A percentile compares a stretch with the other conserved stretches of the same genome.
Evolutionary conservation across 2,113 vertebrate genomes (phyloP).

Genomic region (Phainopepla nitens): DNA sequence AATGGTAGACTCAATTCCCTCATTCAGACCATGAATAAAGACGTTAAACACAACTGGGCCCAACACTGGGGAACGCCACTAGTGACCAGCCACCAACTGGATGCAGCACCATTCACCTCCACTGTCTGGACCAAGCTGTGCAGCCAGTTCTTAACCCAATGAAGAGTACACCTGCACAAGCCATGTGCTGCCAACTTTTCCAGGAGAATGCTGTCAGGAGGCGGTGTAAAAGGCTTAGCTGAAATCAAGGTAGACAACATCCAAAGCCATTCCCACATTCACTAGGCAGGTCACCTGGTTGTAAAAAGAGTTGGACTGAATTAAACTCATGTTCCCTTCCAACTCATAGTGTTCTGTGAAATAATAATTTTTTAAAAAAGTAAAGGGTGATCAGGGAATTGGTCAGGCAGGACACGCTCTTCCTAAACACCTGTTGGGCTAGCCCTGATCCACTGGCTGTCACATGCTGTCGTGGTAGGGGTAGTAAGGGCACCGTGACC

Average conservation of each 20-base stretch:
- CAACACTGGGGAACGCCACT: background rate
- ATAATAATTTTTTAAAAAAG: background rate
- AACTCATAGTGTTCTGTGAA: background rate
- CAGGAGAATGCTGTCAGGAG: background rate
- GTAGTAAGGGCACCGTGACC: no score
- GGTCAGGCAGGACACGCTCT: background rate
- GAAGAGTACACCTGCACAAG: no score
- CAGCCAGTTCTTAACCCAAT: background rate
- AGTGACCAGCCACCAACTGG: accelerated
- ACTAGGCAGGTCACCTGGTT: no score
- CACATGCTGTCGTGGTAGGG: no score
- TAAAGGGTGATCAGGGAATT: background rate
- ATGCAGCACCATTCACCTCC: background rate
- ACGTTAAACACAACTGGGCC: background rate
- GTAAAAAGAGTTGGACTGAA: background rate
- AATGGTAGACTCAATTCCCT: background rate
- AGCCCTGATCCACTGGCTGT: background rate
- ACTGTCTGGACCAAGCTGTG: background rate
- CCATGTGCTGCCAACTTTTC: background rate
- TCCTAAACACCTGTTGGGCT: background rate
- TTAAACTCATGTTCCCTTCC: background rate
- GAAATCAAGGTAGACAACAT: background rate
- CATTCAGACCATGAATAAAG: background rate
- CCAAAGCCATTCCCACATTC: background rate
- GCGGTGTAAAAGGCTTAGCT: background rate